phyloP scores from a whole-genome alignment of 2,888 invertebrate species.

The Panorpa germanica region DNA sequence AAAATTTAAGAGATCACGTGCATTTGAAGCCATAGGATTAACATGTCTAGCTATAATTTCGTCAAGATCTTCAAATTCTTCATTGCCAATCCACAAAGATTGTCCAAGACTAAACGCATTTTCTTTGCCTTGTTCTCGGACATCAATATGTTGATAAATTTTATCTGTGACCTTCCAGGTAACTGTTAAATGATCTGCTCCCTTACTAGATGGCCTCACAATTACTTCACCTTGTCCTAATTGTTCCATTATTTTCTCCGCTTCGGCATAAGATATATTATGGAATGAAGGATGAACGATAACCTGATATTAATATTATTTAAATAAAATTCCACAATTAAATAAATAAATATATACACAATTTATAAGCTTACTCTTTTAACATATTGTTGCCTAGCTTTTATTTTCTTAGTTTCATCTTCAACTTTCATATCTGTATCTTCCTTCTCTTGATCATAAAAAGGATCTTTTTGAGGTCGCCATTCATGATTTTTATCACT shows the following conservation, averaged over 20 bases:
- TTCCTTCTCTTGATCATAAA: slow-evolving; percentile 76
- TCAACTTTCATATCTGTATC: slow-evolving; percentile 61
- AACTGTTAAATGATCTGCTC: slow-evolving; percentile 86
- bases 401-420: slow-evolving; percentile 63
- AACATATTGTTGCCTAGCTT: slow-evolving; percentile 70
- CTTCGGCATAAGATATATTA: slow-evolving; percentile 85
- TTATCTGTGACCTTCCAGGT: slow-evolving; percentile 97
- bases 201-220: slow-evolving; percentile 92
- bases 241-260: slow-evolving; percentile 73
- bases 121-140: slow-evolving; percentile 88
- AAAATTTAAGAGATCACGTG: slow-evolving; percentile 76
- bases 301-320: too few relatives aligned
- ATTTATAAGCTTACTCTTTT: too few relatives aligned
- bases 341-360: too few relatives aligned
- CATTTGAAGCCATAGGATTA: slow-evolving; percentile 89
- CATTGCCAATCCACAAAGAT: slow-evolving; percentile 69
- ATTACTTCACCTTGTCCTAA: slow-evolving; percentile 97
- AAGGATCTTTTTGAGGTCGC: slow-evolving; percentile 76
- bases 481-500: slow-evolving; percentile 79
- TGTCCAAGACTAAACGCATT: slow-evolving; percentile 89
- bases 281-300: slow-evolving; percentile 96
- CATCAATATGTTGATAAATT: slow-evolving; percentile 91
- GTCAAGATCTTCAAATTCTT: slow-evolving; percentile 96
- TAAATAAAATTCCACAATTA: too few relatives aligned
- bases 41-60: slow-evolving; percentile 96